Percentiles rank a stretch among this genome's conserved stretches.
Conservation (phyloP, 2,888 invertebrate genomes). For the Imbricaverruca yamaguchii region DNA sequence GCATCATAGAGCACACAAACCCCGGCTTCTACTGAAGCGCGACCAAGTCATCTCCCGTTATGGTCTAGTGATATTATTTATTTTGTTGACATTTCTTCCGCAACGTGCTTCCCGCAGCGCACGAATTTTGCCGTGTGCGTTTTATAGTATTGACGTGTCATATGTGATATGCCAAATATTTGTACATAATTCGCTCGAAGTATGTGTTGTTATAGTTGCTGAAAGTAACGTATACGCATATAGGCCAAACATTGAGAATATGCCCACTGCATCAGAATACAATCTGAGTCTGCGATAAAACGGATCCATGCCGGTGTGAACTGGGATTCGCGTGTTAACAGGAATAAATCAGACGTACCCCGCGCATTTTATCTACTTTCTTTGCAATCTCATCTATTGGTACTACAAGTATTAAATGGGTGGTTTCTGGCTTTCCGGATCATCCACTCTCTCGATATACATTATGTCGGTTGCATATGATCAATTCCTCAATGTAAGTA, state of each 20-base stretch:
- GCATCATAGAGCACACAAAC: slow-evolving; percentile 91
- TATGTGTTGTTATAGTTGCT: not conserved
- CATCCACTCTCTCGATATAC: too few relatives aligned
- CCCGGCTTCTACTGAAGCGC: slow-evolving; percentile 71
- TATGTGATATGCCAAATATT: slow-evolving; percentile 15
- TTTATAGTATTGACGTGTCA: not conserved
- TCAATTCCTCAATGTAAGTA: too few relatives aligned
- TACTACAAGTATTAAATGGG: too few relatives aligned
- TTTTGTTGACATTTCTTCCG: not conserved
- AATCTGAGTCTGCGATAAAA: too few relatives aligned
- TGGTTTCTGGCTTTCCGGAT: too few relatives aligned
- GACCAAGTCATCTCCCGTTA: not conserved
- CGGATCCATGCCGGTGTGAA: too few relatives aligned
- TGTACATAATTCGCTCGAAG: slow-evolving; percentile 4
- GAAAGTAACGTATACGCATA: slow-evolving; percentile 1
- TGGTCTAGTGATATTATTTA: slow-evolving; percentile 15
- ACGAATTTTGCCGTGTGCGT: not conserved
- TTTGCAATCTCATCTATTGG: too few relatives aligned
- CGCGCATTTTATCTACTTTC: too few relatives aligned
- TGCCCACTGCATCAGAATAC: not conserved
- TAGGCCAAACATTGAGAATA: not conserved
- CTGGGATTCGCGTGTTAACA: too few relatives aligned
- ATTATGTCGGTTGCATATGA: too few relatives aligned
- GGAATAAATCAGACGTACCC: too few relatives aligned
- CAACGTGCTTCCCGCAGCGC: too few relatives aligned